Evolutionary conservation across 2,888 invertebrate genomes (phyloP), one percentile per base, ranked within the genome.

Genomic region (Nomada ruficornis): DNA sequence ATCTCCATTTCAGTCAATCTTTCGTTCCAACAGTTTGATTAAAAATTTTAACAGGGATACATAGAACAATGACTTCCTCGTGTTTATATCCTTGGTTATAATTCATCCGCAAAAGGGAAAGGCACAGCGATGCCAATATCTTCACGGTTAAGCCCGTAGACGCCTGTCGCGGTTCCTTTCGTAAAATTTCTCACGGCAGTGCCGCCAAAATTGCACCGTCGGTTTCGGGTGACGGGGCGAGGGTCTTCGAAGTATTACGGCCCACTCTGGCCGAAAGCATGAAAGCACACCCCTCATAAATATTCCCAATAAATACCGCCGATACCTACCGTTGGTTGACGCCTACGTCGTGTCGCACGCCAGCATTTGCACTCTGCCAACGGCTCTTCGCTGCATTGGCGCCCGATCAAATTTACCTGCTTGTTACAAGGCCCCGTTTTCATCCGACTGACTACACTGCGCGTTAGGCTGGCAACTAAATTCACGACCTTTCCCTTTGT

Each of bases 231-330:
- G 79, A 86, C 75, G 73, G 72, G 64, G 59, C 79, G 75, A 75
- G 75, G 81, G 75, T 55, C 81, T 79, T 79, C 57, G 18, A 57
- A 77, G 78, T 83, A 82, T 87, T 87, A 85, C 82, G 76, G 80
- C 86, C 86, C 86, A 86, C 87, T 87, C 85, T 72, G 68, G 60
- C 65, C 76, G 72, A 85, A 83, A 77, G 78, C 86, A 79, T 86
- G 86, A 81, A 87, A 87, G 72, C 74, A 73, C 82, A 88, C 84
- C 86, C 83, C 84, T 89, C 88, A 86, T 90, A 88, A 90, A 91
- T 89, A 90, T 87, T 86, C 73, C 64, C 87, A 86, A 87, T 88
- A 89, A 90, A 90, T 90, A 87, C 83, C 72, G 75, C 57, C 86
- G 86, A 87, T 88, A 83, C 84, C 87, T 85, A 86, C 83, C 85